Percentiles rank a stretch among this genome's conserved stretches.
These are phyloP conservation scores for Ranitomeya imitator DNA, from an alignment of 2,113 vertebrate species.

Conservation along the genomic window DNA sequence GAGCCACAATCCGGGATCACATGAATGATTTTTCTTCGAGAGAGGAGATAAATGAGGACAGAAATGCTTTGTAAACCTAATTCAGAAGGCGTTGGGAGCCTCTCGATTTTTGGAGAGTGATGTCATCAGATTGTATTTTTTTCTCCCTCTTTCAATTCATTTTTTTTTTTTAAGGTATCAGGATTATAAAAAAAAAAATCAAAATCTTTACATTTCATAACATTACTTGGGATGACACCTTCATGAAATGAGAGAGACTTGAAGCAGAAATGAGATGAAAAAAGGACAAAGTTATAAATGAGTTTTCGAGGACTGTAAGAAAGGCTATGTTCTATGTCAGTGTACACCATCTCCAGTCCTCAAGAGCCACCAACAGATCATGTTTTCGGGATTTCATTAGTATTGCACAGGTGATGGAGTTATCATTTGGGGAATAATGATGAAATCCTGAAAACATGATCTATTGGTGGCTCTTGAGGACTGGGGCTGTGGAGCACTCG, in stretches of 20 bases:
- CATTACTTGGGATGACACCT: neutral
- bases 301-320: too few relatives aligned
- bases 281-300: neutral
- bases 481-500: too few relatives aligned
- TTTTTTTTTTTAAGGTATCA: conserved; percentile 26
- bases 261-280: neutral
- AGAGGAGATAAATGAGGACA: conserved; percentile 74
- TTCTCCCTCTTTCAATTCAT: neutral
- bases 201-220: conserved; percentile 20
- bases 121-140: conserved; percentile 36
- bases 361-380: too few relatives aligned
- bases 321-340: too few relatives aligned
- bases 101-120: conserved; percentile 14
- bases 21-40: conserved; percentile 73
- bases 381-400: too few relatives aligned
- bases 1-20: conserved; percentile 69
- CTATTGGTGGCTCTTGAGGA: too few relatives aligned
- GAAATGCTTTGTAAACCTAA: conserved; percentile 75
- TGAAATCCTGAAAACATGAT: too few relatives aligned
- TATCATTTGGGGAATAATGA: too few relatives aligned
- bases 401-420: too few relatives aligned
- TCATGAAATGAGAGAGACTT: neutral
- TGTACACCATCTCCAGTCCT: too few relatives aligned
- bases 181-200: conserved; percentile 1
- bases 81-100: conserved; percentile 69